Evolutionary conservation across 2,797 vertebrate species (phyloP).

Genomic region (Etheostoma perlongum): DNA sequence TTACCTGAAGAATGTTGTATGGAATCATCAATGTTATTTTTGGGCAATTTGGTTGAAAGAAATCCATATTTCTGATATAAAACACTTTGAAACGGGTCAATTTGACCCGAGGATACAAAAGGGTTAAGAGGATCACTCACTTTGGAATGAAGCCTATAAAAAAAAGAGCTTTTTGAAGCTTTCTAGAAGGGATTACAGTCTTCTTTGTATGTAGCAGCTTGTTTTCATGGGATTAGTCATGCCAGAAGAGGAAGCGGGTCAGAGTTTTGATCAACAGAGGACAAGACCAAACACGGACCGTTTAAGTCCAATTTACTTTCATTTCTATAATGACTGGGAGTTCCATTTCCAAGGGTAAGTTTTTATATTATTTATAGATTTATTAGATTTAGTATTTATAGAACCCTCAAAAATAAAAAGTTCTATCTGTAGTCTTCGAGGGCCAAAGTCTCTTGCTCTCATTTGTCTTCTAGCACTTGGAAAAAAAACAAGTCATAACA

Average conservation of each 20-base stretch:
- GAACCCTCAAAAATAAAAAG: background rate
- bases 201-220: slow-evolving; percentile 12
- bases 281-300: slow-evolving; percentile 28
- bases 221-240: slow-evolving; percentile 24
- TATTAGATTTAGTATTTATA: background rate
- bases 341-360: background rate
- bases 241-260: background rate
- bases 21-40: too few relatives aligned
- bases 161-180: slow-evolving; percentile 7
- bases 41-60: too few relatives aligned
- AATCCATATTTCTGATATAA: too few relatives aligned
- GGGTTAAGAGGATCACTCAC: background rate
- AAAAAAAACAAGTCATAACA: background rate
- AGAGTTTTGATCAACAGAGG: background rate
- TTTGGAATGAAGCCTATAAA: slow-evolving; percentile 21
- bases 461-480: background rate
- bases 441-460: background rate
- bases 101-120: too few relatives aligned
- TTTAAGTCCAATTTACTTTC: background rate
- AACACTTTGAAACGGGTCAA: too few relatives aligned
- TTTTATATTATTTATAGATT: too few relatives aligned
- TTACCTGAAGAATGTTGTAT: too few relatives aligned
- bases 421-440: background rate
- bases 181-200: background rate
- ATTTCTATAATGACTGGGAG: background rate